Conservation (phyloP, 2,888 invertebrate species). For the Hypomecis punctinalis region DNA sequence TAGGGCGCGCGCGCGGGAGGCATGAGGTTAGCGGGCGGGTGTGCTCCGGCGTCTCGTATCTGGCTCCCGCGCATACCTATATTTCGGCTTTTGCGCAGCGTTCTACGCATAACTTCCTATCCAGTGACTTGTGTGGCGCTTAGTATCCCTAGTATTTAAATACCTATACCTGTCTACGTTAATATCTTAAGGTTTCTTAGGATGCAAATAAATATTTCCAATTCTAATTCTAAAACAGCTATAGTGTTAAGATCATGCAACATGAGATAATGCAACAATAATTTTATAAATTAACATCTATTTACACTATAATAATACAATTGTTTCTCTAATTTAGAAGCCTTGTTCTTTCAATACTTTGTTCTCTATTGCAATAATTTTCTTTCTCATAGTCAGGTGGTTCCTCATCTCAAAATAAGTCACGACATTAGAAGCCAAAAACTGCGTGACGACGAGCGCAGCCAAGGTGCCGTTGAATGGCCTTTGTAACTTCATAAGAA, state of each 20-base stretch:
- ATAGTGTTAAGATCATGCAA: neutral
- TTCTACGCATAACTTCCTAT: too few species aligned
- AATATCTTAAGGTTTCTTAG: too few species aligned
- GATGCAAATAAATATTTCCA: too few species aligned
- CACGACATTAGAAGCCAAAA: conserved; percentile 81
- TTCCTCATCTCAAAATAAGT: conserved; percentile 87
- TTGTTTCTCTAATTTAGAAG: conserved; percentile 14
- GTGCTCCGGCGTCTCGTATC: too few species aligned
- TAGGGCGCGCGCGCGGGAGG: too few species aligned
- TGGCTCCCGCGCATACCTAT: too few species aligned
- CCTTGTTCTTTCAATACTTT: conserved; percentile 50
- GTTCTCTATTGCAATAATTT: conserved; percentile 70
- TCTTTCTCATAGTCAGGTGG: conserved; percentile 66
- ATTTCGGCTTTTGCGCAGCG: too few species aligned
- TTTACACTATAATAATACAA: conserved; percentile 27
- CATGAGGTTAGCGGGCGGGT: too few species aligned
- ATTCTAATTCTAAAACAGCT: neutral
- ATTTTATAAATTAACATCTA: conserved; percentile 34
- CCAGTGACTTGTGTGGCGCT: too few species aligned
- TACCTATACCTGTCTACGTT: too few species aligned
- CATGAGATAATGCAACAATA: conserved; percentile 25
- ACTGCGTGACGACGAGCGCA: conserved; percentile 78
- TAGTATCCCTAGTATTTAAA: too few species aligned
- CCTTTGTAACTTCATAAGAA: conserved; percentile 81
- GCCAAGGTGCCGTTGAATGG: conserved; percentile 81